phyloP scores from a whole-genome alignment of 2,888 invertebrate species.

The Ophion ellenae region DNA sequence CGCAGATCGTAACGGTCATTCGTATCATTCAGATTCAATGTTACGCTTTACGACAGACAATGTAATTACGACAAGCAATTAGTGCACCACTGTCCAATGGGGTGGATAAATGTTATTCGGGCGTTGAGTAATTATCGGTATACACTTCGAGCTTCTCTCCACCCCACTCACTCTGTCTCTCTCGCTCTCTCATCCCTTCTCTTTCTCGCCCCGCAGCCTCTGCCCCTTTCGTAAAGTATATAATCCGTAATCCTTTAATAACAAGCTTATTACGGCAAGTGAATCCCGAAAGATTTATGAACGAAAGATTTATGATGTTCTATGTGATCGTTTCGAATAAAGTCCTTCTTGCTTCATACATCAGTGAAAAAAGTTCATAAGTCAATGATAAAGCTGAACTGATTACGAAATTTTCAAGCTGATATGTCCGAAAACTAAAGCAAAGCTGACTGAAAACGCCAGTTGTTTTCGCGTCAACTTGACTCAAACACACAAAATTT shows the following conservation, averaged over 20 bases:
- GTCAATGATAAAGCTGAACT: not conserved
- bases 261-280: conserved; percentile 25
- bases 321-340: conserved; percentile 11
- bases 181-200: not conserved
- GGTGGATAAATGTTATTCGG: conserved; percentile 24
- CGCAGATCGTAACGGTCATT: conserved; percentile 9
- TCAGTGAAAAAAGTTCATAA: conserved; percentile 1
- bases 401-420: not conserved
- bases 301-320: conserved; percentile 20
- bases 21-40: conserved; percentile 21
- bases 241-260: conserved; percentile 38
- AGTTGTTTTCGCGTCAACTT: too few relatives aligned
- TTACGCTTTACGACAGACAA: conserved; percentile 18
- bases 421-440: not conserved
- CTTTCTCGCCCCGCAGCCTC: not conserved
- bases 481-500: too few relatives aligned
- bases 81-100: conserved; percentile 6
- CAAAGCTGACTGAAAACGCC: not conserved
- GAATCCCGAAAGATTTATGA: conserved; percentile 20
- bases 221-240: conserved; percentile 6
- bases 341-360: conserved; percentile 16
- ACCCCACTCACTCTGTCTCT: not conserved
- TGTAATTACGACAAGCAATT: conserved; percentile 23
- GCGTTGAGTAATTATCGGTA: conserved; percentile 30
- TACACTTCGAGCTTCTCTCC: not conserved